These are phyloP conservation scores for Ctenopoma multispine DNA, from an alignment of 2,797 vertebrate genomes.

Conservation along the genomic window DNA sequence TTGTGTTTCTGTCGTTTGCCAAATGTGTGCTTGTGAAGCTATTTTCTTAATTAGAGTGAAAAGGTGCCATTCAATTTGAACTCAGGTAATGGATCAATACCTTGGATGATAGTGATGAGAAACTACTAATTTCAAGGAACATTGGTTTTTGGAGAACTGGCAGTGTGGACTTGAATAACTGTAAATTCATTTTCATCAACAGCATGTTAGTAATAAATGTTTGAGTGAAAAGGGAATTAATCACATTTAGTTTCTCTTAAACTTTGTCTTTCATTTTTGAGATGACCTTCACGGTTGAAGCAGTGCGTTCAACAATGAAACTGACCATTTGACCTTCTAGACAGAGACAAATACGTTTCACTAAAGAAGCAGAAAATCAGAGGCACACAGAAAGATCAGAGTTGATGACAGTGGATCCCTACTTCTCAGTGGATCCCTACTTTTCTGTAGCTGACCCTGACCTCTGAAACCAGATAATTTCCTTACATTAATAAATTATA, in stretches of 20 bases:
- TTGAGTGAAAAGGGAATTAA: conserved; percentile 20
- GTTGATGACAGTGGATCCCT: neutral
- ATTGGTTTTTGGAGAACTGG: conserved; percentile 62
- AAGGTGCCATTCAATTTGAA: conserved; percentile 62
- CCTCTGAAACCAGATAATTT: neutral
- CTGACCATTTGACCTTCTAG: neutral
- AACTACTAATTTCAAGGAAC: conserved; percentile 78
- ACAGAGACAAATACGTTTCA: neutral
- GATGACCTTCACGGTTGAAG: neutral
- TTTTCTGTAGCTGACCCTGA: neutral
- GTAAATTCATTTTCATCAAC: conserved; percentile 65
- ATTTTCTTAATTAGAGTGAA: conserved; percentile 71
- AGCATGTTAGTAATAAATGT: conserved; percentile 40
- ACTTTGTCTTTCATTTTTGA: conserved; percentile 19
- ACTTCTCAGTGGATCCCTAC: neutral
- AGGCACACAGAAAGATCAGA: neutral
- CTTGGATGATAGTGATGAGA: conserved; percentile 56
- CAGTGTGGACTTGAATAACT: conserved; percentile 53
- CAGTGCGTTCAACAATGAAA: neutral
- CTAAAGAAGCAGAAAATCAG: neutral
- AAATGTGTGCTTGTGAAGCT: conserved; percentile 56
- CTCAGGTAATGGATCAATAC: conserved; percentile 70
- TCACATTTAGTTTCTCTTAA: conserved; percentile 21
- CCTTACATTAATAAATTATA: too few species aligned
- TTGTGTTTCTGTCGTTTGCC: conserved; percentile 10